Evolutionary conservation across 2,797 vertebrate genomes (phyloP).

Genomic region (Mus minutoides): DNA sequence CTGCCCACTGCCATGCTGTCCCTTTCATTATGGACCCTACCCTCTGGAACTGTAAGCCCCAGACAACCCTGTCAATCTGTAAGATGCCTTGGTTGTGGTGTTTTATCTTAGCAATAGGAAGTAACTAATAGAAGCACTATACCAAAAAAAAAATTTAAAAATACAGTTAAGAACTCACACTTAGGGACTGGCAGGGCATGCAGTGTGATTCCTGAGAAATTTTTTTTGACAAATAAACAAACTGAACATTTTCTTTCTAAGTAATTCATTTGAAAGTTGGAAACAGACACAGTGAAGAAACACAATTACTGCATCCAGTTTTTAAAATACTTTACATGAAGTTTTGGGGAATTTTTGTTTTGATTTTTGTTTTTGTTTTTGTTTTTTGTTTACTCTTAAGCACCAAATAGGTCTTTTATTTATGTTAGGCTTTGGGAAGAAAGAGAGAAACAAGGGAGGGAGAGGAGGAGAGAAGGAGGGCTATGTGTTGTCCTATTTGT

Average conservation of each 20-base stretch:
- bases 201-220: not conserved
- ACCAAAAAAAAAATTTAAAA: not conserved
- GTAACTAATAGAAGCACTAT: not conserved
- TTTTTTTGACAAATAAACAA: slow-evolving; percentile 46
- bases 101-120: not conserved
- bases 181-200: not conserved
- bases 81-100: not conserved
- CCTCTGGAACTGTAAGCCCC: not conserved
- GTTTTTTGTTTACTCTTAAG: not conserved
- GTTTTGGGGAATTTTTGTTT: not conserved
- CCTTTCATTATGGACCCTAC: not conserved
- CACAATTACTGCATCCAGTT: not conserved
- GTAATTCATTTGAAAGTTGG: slow-evolving; percentile 3
- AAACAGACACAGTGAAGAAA: not conserved
- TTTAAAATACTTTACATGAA: not conserved
- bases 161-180: not conserved
- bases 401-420: not conserved
- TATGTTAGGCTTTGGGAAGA: slow-evolving; percentile 20
- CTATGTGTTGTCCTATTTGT: not conserved
- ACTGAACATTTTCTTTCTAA: slow-evolving; percentile 4
- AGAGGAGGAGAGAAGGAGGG: not conserved
- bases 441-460: not conserved
- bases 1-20: not conserved
- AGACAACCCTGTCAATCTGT: not conserved
- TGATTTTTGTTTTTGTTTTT: too few species aligned